phyloP scores from a whole-genome alignment of 1,140 invertebrate species.

The Apis laboriosa region DNA sequence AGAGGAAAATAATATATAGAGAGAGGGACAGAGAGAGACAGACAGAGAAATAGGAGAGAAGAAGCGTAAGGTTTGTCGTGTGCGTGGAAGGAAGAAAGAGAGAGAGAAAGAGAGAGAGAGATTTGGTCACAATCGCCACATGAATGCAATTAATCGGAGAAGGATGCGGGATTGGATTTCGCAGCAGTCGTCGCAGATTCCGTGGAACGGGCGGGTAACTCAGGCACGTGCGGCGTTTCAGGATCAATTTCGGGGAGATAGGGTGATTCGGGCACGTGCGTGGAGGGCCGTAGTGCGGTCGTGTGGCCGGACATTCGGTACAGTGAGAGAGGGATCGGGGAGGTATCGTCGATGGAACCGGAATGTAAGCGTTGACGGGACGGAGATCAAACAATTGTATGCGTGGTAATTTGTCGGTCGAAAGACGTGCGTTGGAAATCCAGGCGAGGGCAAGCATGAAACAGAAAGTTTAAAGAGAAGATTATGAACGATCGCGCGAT shows the following conservation, averaged over 20 bases:
- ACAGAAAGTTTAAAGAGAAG: conserved; percentile 79
- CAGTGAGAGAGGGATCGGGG: conserved; percentile 31
- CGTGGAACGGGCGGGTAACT: conserved; percentile 22
- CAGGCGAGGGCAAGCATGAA: conserved; percentile 80
- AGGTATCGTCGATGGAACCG: conserved; percentile 43
- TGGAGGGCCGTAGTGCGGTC: conserved; percentile 47
- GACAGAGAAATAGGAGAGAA: no score
- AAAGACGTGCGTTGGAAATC: conserved; percentile 78
- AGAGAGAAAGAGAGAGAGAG: background rate
- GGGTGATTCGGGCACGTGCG: conserved; percentile 53
- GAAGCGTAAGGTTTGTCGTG: no score
- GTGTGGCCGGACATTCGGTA: background rate
- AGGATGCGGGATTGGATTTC: conserved; percentile 23
- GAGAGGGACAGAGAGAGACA: background rate
- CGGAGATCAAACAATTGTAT: conserved; percentile 55
- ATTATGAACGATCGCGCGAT: conserved; percentile 78
- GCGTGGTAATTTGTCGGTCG: conserved; percentile 71
- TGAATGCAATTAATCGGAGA: conserved; percentile 56
- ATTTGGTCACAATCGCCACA: conserved; percentile 65
- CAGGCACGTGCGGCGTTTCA: conserved; percentile 56
- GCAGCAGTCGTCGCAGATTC: conserved; percentile 35
- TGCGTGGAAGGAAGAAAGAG: no score
- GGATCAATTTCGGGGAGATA: conserved; percentile 55
- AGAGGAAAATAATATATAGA: no score
- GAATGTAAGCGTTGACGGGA: conserved; percentile 54